Evolutionary conservation across 2,797 vertebrate genomes (phyloP).

Genomic region (Rhabdomys pumilio): DNA sequence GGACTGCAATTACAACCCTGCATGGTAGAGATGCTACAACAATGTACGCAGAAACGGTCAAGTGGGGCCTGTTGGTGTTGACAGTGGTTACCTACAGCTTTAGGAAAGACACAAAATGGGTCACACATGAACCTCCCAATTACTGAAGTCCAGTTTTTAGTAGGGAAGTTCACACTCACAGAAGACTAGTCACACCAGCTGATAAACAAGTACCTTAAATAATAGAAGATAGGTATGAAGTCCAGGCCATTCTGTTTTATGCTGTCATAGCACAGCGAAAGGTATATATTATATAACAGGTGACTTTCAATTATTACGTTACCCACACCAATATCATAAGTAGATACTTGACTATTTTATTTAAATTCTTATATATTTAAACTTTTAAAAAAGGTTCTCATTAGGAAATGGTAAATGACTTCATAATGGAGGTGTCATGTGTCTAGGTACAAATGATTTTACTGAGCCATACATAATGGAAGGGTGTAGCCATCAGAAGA

Average conservation of each 20-base stretch:
- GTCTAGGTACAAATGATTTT: not conserved
- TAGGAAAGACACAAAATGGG: too few species aligned
- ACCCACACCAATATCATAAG: not conserved
- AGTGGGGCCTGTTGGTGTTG: not conserved
- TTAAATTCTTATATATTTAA: constrained; percentile 35
- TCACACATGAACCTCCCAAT: not conserved
- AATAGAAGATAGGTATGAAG: too few species aligned
- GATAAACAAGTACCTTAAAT: not conserved
- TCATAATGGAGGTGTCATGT: not conserved
- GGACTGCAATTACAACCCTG: not conserved
- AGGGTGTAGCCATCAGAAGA: not conserved
- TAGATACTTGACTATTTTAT: constrained; percentile 14
- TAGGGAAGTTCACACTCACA: not conserved
- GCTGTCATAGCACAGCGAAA: not conserved
- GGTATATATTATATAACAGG: not conserved
- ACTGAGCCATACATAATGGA: not conserved
- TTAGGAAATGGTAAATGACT: constrained; percentile 32
- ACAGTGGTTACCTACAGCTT: not conserved
- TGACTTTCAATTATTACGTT: constrained; percentile 35
- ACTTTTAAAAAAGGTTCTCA: not conserved
- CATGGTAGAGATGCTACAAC: not conserved
- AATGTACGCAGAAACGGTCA: not conserved
- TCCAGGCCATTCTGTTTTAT: not conserved
- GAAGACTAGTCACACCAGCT: not conserved
- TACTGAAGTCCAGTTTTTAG: not conserved